A percentile compares a stretch with the other conserved stretches of the same genome.
phyloP scores from a whole-genome alignment of 1,140 invertebrate genomes.

The Trachelipus rathkii region DNA sequence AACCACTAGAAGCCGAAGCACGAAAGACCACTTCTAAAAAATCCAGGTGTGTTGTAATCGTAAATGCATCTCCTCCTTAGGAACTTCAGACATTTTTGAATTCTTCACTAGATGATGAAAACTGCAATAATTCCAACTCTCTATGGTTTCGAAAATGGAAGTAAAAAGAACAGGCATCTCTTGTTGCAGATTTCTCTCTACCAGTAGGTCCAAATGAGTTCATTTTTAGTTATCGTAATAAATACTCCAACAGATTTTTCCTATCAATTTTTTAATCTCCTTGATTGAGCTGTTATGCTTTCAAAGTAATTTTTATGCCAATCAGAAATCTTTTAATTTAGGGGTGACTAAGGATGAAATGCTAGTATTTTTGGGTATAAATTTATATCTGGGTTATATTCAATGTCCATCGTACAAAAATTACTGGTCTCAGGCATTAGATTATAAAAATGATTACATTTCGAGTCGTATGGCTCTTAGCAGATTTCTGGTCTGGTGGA shows the following conservation, averaged over 20 bases:
- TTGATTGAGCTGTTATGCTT: too few species aligned
- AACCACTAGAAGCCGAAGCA: background rate
- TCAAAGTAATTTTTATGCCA: too few species aligned
- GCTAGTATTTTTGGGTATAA: conserved; percentile 49
- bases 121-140: background rate
- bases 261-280: background rate
- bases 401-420: too few species aligned
- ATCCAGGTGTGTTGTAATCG: background rate
- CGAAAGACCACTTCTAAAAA: background rate
- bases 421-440: too few species aligned
- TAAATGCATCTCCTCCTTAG: background rate
- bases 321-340: too few species aligned
- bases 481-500: conserved; percentile 49
- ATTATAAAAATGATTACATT: too few species aligned
- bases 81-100: background rate
- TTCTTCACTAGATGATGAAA: background rate
- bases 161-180: background rate
- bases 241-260: background rate
- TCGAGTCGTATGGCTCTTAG: too few species aligned
- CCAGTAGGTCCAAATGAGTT: background rate
- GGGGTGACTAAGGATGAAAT: too few species aligned
- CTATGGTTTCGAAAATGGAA: background rate
- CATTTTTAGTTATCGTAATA: background rate
- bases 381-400: too few species aligned
- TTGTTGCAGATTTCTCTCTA: background rate